Evolutionary conservation across 2,888 invertebrate species (phyloP).

Genomic region (Itoplectis maculator): DNA sequence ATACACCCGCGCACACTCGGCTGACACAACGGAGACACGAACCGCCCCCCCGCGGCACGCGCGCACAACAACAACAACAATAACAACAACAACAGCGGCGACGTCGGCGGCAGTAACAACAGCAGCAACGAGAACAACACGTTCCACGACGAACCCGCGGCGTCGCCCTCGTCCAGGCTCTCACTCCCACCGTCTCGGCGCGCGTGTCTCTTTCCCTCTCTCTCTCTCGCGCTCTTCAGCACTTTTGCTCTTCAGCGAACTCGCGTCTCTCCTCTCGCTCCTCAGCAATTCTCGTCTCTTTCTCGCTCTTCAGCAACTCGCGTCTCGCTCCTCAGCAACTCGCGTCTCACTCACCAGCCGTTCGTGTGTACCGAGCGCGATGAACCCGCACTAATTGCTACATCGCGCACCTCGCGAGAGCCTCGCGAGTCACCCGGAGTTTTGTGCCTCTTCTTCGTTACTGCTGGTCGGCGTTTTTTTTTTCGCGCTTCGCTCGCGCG

Average conservation of each 20-base stretch:
- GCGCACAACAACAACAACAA: conserved; percentile 36
- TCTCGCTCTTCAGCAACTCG: no score
- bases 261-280: no score
- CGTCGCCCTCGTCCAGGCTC: conserved; percentile 51
- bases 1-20: conserved; percentile 64
- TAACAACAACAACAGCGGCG: conserved; percentile 14
- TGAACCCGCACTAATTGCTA: conserved; percentile 69
- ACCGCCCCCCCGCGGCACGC: conserved; percentile 36
- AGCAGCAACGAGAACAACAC: conserved; percentile 37
- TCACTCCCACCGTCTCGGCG: conserved; percentile 12
- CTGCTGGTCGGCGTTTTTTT: no score
- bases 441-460: no score
- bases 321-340: conserved; percentile 42
- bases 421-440: conserved; percentile 17
- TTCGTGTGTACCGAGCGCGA: conserved; percentile 62
- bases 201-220: conserved; percentile 2
- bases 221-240: no score
- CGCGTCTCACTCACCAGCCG: conserved; percentile 64
- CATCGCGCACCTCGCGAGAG: conserved; percentile 59
- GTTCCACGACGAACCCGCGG: conserved; percentile 35
- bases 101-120: conserved; percentile 20
- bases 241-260: no score
- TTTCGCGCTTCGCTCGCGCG: no score
- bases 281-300: no score
- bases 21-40: conserved; percentile 58